Base-by-base conservation (phyloP, 2,113 vertebrate genomes). In the Epinephelus lanceolatus region DNA sequence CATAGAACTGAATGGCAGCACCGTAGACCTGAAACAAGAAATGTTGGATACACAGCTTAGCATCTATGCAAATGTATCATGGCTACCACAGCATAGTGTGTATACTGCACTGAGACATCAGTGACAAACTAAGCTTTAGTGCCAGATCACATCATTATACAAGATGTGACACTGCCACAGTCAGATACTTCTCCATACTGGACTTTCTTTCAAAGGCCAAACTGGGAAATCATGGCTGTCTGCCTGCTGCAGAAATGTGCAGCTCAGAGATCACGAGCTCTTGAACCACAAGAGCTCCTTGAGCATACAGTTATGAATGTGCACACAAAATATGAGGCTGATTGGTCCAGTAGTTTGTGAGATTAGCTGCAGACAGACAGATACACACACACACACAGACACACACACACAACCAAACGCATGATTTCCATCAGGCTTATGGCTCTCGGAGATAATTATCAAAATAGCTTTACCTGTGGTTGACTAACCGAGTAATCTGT, bases 1-100 rank as follows among this genome's bases (percentile, higher is more conserved):
- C 98, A 71, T 98, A 99, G 94, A 99, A 99, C 94, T 99, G 98
- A 91, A 99, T 98, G 93, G 98, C 98, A 85, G 98, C 98, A 77
- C 98, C 98, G 71, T 99, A 99, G 27, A 99, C 98, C 98, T 99
- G 92, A 40, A 94, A 77, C 67, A 68, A 30, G 37, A 76, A 42
- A 53, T 3, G 6, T 19, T 15, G 21, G 23, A 55, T 19, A 14
- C 15, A 62, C 21, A 42, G 56, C 7, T 63, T 51, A 14, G 4
- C 5, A n/a, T 21, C 37, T 47, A 9, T 45, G 23, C 25, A 49
- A 23, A 14, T 42, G 19, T n/a, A 52, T n/a, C n/a, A 55, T 2
- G 9, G 23, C 18, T n/a, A 45, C 3, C 10, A 2, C 42, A 45
- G 42, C 42, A 45, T 1, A 45, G 42, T 12, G 2, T 45, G 11